phyloP scores from a whole-genome alignment of 2,113 vertebrate species.

The Pomatorhinus ruficollis region DNA sequence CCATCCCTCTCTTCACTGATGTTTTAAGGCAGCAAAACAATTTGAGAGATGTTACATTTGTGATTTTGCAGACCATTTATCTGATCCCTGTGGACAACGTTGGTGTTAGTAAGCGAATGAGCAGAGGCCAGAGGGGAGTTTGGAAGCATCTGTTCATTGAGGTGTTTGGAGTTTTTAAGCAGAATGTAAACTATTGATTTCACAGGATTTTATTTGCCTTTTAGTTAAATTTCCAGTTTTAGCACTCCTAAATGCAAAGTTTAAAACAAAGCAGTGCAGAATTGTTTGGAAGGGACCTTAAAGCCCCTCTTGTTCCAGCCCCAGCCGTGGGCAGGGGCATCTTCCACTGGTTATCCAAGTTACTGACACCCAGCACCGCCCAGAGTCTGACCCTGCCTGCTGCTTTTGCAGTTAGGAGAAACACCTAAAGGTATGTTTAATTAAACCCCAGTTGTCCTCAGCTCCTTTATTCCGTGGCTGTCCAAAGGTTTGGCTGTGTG shows the following conservation, averaged over 20 bases:
- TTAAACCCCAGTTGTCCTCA: background rate
- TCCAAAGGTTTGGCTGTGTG: background rate
- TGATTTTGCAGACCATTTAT: background rate
- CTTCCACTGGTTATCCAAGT: background rate
- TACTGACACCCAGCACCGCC: background rate
- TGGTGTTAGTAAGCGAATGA: background rate
- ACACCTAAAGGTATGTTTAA: background rate
- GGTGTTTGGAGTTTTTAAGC: background rate
- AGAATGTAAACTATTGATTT: background rate
- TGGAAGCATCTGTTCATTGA: background rate
- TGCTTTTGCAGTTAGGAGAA: background rate
- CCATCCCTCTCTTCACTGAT: background rate
- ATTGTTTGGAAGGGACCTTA: background rate
- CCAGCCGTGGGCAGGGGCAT: accelerated
- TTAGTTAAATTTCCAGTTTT: background rate
- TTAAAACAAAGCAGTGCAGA: background rate
- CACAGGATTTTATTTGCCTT: background rate
- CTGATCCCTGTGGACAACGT: background rate
- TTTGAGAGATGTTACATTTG: accelerated
- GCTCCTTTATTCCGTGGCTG: background rate
- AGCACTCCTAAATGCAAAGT: background rate
- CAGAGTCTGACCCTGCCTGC: background rate
- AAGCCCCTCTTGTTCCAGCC: background rate
- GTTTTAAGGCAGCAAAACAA: background rate
- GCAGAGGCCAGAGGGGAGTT: background rate